phyloP scores from a whole-genome alignment of 2,113 vertebrate species.

The Cettia cetti region DNA sequence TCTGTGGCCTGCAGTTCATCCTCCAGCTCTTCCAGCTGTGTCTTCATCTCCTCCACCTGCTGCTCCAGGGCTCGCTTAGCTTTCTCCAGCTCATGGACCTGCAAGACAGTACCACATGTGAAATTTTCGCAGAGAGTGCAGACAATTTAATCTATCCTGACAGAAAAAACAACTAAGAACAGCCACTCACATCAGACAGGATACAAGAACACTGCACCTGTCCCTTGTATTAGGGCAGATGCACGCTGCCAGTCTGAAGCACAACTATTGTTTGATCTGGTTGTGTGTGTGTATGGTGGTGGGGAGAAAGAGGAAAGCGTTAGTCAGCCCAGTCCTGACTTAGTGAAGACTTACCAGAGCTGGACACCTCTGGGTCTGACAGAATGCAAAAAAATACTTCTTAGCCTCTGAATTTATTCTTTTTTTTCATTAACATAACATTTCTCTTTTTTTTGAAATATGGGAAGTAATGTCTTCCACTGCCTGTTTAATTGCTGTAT shows the following conservation, averaged over 20 bases:
- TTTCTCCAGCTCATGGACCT: slow-evolving; percentile 98
- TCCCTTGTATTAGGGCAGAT: neutral
- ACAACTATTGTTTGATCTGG: neutral
- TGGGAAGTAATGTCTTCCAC: neutral
- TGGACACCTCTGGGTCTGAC: neutral
- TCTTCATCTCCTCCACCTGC: slow-evolving; percentile 97
- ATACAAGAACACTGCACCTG: neutral
- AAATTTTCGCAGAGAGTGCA: neutral
- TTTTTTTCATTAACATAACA: neutral
- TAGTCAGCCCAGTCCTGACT: neutral
- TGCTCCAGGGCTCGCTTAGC: slow-evolving; percentile 91
- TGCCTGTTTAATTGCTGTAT: neutral
- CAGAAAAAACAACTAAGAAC: neutral
- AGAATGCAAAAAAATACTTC: neutral
- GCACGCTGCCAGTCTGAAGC: neutral
- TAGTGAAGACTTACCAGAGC: neutral
- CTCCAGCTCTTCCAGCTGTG: slow-evolving; percentile 95
- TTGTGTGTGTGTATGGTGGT: neutral
- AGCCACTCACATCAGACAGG: neutral
- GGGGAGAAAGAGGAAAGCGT: neutral
- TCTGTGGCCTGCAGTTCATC: slow-evolving; percentile 96
- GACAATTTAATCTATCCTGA: neutral
- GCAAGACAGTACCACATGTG: neutral
- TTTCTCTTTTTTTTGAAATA: neutral
- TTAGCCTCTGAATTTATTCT: neutral